phyloP scores from a whole-genome alignment of 1,140 invertebrate genomes.

The Drosophila busckii region DNA sequence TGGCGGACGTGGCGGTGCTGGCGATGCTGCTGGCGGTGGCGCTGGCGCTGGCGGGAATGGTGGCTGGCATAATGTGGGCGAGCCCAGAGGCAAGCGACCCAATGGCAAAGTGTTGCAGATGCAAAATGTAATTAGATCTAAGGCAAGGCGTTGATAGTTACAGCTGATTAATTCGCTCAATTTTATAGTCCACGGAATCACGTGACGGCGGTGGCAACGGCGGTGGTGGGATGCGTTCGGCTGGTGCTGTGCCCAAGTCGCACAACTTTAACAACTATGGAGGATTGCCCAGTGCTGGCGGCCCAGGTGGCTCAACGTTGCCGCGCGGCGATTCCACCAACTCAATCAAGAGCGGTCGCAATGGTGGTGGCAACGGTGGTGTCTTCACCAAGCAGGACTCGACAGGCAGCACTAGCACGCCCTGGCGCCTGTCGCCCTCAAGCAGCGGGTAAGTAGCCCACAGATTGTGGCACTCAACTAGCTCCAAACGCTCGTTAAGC shows the following conservation, averaged over 20 bases:
- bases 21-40: constrained; percentile 1
- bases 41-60: constrained; percentile 3
- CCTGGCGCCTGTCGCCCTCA: constrained; percentile 87
- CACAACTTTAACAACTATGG: constrained; percentile 92
- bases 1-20: constrained; percentile 29
- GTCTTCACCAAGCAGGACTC: constrained; percentile 87
- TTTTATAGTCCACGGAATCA: constrained; percentile 81
- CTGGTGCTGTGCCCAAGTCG: constrained; percentile 87
- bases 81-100: constrained; percentile 59
- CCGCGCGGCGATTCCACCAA: constrained; percentile 80
- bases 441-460: constrained; percentile 86
- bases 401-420: constrained; percentile 83
- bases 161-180: background rate
- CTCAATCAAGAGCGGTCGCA: constrained; percentile 64
- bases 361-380: too few relatives aligned
- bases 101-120: constrained; percentile 76
- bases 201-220: constrained; percentile 72
- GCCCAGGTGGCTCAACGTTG: constrained; percentile 62
- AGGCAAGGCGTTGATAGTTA: too few relatives aligned
- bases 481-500: constrained; percentile 15
- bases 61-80: constrained; percentile 48
- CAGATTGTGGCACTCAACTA: background rate
- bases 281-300: constrained; percentile 73
- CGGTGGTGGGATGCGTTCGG: constrained; percentile 50
- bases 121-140: constrained; percentile 52